Percentiles rank a stretch among this genome's conserved stretches.
Evolutionary conservation across 2,797 vertebrate genomes (phyloP).

Genomic region (Anableps anableps): DNA sequence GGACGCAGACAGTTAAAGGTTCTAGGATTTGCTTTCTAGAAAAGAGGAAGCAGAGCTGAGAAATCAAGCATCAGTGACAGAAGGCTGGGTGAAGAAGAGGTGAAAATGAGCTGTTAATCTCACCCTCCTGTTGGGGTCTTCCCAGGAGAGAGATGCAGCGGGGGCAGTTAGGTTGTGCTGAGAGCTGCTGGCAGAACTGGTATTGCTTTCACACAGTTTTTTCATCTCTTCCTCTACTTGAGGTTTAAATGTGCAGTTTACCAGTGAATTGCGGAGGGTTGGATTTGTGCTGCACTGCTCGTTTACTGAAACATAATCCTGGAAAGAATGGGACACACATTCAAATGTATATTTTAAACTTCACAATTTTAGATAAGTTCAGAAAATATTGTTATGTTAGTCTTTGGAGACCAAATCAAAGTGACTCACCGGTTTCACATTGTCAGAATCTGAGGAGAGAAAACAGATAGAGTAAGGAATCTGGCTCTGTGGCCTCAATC

Average conservation of each 20-base stretch:
- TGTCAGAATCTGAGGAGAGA: not conserved
- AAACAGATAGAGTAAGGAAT: not conserved
- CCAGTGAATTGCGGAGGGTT: constrained; percentile 22
- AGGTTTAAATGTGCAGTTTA: constrained; percentile 43
- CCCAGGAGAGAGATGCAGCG: constrained; percentile 17
- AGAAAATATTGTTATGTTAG: not conserved
- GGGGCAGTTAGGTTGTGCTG: constrained; percentile 65
- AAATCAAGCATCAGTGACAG: not conserved
- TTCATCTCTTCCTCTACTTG: constrained; percentile 54
- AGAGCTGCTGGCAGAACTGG: constrained; percentile 77
- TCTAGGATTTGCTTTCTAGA: not conserved
- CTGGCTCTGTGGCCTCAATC: too few species aligned
- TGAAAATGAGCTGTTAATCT: constrained; percentile 55
- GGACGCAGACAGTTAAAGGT: not conserved
- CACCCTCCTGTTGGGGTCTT: constrained; percentile 64
- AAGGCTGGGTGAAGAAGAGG: not conserved
- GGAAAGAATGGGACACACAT: not conserved
- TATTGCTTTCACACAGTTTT: constrained; percentile 63
- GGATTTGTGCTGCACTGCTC: not conserved
- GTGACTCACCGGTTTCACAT: not conserved
- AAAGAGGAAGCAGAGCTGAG: constrained; percentile 5
- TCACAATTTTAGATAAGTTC: not conserved
- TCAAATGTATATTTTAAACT: not conserved
- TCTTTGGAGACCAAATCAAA: not conserved
- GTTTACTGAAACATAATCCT: not conserved